A percentile compares a stretch with the other conserved stretches of the same genome.
phyloP scores from a whole-genome alignment of 2,797 vertebrate genomes.

The Micropoecilia bifurca region DNA sequence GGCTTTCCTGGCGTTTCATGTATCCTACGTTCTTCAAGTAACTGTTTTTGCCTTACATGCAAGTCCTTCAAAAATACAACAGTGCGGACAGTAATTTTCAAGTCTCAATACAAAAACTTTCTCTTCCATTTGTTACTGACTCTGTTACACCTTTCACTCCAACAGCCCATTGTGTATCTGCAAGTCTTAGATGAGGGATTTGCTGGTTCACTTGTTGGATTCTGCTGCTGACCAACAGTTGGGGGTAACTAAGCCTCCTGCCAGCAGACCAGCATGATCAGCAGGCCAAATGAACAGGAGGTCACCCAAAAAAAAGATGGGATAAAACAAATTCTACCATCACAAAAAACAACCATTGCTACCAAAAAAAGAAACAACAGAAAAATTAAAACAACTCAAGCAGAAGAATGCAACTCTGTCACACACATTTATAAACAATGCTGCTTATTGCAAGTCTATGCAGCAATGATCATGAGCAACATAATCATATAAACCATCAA shows the following conservation, averaged over 20 bases:
- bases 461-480: conserved; percentile 16
- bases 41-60: conserved; percentile 12
- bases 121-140: background rate
- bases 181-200: conserved; percentile 24
- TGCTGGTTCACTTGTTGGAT: conserved; percentile 35
- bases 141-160: background rate
- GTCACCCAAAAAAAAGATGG: background rate
- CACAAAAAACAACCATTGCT: background rate
- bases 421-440: conserved; percentile 49
- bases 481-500: conserved; percentile 50
- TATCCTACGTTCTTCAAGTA: conserved; percentile 12
- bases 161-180: conserved; percentile 10
- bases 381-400: background rate
- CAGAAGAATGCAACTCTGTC: conserved; percentile 14
- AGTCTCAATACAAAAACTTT: background rate
- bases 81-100: conserved; percentile 15
- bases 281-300: conserved; percentile 8
- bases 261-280: conserved; percentile 18
- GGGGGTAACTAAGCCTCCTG: conserved; percentile 27
- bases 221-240: conserved; percentile 27
- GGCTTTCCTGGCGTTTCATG: conserved; percentile 26
- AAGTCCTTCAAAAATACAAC: conserved; percentile 4
- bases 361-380: background rate
- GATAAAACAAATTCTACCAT: background rate
- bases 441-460: conserved; percentile 36